Base-by-base conservation (phyloP, 2,113 vertebrate genomes). In the Carassius carassius region DNA sequence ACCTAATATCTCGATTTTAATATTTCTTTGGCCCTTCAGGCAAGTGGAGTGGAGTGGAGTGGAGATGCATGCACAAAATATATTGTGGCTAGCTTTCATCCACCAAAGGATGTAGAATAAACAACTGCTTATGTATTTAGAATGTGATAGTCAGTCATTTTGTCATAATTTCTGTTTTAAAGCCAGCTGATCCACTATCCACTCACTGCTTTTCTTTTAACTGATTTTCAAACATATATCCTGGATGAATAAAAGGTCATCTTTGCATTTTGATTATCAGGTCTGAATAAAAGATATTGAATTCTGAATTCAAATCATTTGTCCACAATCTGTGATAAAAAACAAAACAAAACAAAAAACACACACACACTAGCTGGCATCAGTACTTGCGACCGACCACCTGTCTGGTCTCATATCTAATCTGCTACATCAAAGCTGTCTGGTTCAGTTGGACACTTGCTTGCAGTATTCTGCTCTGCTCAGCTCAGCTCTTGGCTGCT, bases 351-450 rank as follows among this genome's bases (percentile, higher is more conserved):
- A 37, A 29, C 29, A 29, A 1, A 29, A 37, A 3, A 37, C 3
- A 37, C 3, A 37, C 35, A 44, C 56, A 79, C 32, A 78, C 76
- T 23, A 21, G 6, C 37, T 62, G 17, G 75, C 16, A 77, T 12
- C 51, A 32, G 51, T 13, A 51, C 13, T 10, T 25, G n/a, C 44
- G 6, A 63, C 21, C 44, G 6, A 63, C 21, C 77, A 79, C 54
- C 56, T 79, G 77, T 79, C 58, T 44, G 21, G 54, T 63, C 21
- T 23, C 29, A 37, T 79, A 29, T 78, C 51, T 37, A n/a, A 35
- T 78, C 51, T 63, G 56, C 35, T 79, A 62, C 77, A 79, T 79
- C 56, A 79, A 44, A 79, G 35, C 35, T 35, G 29, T 58, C 29
- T 41, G 14, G 19, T 60, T 60, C 41, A 49, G 41, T 9, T 23